Conservation (phyloP, 2,113 vertebrate genomes). For the Chloebia gouldiae region DNA sequence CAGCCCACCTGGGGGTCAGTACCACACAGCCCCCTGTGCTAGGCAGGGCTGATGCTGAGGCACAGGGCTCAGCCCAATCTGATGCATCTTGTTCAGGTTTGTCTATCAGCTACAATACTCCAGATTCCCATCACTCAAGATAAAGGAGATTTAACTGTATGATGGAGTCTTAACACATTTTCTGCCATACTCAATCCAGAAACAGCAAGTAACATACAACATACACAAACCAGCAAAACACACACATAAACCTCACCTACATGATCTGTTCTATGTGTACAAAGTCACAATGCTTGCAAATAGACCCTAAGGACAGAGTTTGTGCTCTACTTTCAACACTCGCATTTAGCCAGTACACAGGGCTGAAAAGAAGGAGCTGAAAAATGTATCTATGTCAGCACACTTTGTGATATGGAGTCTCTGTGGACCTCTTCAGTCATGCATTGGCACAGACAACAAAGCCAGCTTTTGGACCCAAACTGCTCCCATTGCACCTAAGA, state of each 20-base stretch:
- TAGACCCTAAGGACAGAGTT: not conserved
- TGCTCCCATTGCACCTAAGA: not conserved
- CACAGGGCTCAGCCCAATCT: not conserved
- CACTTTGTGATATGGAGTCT: not conserved
- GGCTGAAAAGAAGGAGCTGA: not conserved
- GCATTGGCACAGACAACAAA: not conserved
- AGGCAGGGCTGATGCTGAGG: not conserved
- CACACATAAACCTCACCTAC: not conserved
- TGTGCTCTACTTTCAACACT: not conserved
- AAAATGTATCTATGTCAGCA: not conserved
- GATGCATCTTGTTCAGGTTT: not conserved
- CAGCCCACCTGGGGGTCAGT: not conserved
- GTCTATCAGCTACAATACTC: not conserved
- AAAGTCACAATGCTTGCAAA: not conserved
- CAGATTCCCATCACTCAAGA: not conserved
- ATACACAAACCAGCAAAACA: not conserved
- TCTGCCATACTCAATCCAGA: not conserved
- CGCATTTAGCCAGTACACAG: not conserved
- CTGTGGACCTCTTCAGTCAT: not conserved
- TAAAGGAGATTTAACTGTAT: not conserved
- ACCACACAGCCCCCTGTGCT: rapidly evolving
- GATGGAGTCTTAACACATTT: not conserved
- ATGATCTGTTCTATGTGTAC: not conserved
- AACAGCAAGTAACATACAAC: not conserved
- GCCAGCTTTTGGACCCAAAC: not conserved